Evolutionary conservation across 2,797 vertebrate genomes (phyloP).

Genomic region (Corythornis leucogaster): DNA sequence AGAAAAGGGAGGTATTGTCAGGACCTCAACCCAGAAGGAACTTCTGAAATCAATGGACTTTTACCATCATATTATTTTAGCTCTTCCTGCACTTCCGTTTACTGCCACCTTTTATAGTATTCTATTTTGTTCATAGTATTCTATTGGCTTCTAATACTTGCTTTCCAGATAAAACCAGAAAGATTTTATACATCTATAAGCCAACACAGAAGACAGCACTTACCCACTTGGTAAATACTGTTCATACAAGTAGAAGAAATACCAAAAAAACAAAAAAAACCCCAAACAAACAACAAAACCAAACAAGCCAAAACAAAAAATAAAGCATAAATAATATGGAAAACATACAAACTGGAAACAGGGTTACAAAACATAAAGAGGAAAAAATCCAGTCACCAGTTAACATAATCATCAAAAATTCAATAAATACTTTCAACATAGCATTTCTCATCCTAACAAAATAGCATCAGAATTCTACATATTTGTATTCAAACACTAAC

Average conservation of each 20-base stretch:
- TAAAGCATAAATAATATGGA: fast-evolving
- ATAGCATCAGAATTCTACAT: background rate
- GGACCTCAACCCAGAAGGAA: fast-evolving
- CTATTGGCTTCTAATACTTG: background rate
- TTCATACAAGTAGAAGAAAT: background rate
- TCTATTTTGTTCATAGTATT: fast-evolving
- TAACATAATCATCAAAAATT: background rate
- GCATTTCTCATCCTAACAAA: background rate
- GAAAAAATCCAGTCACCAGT: too few relatives aligned
- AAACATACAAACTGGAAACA: background rate
- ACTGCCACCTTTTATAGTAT: background rate
- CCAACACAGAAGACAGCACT: background rate
- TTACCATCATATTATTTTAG: background rate
- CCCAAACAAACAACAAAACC: too few relatives aligned
- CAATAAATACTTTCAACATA: background rate
- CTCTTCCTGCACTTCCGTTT: background rate
- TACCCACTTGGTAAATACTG: background rate
- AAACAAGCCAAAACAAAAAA: background rate
- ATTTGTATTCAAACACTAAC: background rate
- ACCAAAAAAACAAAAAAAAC: too few relatives aligned
- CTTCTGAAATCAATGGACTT: background rate
- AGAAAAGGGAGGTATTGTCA: background rate
- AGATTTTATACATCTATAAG: background rate
- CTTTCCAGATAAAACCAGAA: background rate
- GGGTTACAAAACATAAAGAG: background rate